Evolutionary conservation across 1,140 invertebrate genomes (phyloP).

Genomic region (Tigriopus japonicus): DNA sequence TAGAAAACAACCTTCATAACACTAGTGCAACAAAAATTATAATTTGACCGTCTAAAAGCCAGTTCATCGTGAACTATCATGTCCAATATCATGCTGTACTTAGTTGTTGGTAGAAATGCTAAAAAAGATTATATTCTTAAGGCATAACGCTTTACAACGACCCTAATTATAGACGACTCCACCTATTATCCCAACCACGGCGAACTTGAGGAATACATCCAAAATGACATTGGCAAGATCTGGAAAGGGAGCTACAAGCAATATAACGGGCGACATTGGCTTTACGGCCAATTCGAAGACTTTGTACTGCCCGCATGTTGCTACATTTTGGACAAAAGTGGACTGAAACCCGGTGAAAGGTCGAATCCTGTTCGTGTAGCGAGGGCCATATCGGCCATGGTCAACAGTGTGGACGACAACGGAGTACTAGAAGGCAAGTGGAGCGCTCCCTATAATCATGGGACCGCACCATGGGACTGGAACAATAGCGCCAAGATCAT

Average conservation of each 20-base stretch:
- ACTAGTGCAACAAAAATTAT: too few species aligned
- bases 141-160: too few species aligned
- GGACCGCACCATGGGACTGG: constrained; percentile 42
- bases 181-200: constrained; percentile 45
- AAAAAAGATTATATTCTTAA: too few species aligned
- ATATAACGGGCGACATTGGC: constrained; percentile 45
- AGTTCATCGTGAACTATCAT: too few species aligned
- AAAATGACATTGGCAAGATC: constrained; percentile 51
- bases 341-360: constrained; percentile 36
- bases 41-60: too few species aligned
- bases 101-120: too few species aligned
- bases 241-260: constrained; percentile 46
- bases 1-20: too few species aligned
- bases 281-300: constrained; percentile 52
- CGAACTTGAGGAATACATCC: constrained; percentile 44
- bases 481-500: constrained; percentile 42
- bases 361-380: constrained; percentile 49
- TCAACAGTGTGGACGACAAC: constrained; percentile 47
- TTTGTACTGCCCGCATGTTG: constrained; percentile 40
- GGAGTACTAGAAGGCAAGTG: constrained; percentile 48
- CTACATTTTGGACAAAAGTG: constrained; percentile 39
- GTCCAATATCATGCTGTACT: too few species aligned
- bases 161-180: constrained; percentile 30
- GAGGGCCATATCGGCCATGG: constrained; percentile 47
- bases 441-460: constrained; percentile 48